A percentile compares a stretch with the other conserved stretches of the same genome.
Conservation (phyloP, 2,113 vertebrate species). For the Myotis brandtii region DNA sequence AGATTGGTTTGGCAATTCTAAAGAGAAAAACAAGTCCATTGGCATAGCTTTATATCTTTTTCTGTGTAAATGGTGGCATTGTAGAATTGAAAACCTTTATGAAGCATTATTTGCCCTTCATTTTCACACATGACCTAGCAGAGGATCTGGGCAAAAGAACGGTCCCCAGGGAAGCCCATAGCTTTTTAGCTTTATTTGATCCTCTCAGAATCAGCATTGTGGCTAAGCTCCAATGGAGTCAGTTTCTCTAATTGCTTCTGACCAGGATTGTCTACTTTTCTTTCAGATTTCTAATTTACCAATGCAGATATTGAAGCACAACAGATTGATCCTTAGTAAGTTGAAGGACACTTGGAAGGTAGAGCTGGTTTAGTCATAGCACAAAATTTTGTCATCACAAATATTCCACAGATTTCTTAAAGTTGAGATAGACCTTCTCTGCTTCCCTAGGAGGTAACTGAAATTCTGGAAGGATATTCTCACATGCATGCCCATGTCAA, state of each 20-base stretch:
- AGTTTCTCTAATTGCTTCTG: slow-evolving; percentile 6
- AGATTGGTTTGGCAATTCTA: slow-evolving; percentile 29
- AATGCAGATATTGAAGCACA: not conserved
- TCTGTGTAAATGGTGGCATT: not conserved
- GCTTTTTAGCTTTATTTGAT: not conserved
- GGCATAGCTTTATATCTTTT: slow-evolving; percentile 10
- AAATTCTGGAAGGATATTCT: not conserved
- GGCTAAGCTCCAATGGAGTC: not conserved
- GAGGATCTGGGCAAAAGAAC: not conserved
- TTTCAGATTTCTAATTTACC: not conserved
- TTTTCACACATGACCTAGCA: not conserved
- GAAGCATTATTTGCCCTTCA: slow-evolving; percentile 9
- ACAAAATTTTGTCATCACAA: not conserved
- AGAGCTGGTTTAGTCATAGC: not conserved
- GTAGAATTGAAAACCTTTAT: not conserved
- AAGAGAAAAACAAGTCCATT: not conserved
- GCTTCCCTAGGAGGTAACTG: not conserved
- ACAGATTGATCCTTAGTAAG: not conserved
- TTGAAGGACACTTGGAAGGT: not conserved
- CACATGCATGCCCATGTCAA: not conserved
- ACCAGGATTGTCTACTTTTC: not conserved
- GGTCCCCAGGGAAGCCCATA: not conserved
- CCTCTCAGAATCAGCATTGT: not conserved
- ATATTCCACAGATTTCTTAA: not conserved
- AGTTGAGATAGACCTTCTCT: not conserved